Evolutionary conservation across 2,797 vertebrate species (phyloP), one percentile per base, ranked within the genome.

Genomic region (Glyptemys insculpta): DNA sequence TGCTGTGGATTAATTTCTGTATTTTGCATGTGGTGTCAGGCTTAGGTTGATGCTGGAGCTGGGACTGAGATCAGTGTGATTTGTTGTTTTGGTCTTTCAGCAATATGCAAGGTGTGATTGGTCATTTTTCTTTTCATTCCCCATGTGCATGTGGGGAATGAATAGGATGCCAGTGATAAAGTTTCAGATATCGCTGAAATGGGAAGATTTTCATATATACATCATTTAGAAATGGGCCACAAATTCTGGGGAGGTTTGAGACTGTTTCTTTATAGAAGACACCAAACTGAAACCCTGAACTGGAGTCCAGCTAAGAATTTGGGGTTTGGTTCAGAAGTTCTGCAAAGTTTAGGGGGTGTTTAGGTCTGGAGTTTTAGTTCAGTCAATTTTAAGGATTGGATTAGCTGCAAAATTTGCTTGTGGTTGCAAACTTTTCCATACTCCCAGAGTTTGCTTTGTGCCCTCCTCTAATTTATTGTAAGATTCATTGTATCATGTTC

Each of bases 401-500:
- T n/a, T 14, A 85, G 34, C 21, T 78, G 50, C 4, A 79, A 62
- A 50, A 89, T 95, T 93, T 16, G 5, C 21, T 47, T 87, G 49
- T 8, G 62, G 8, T 29, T 88, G 14, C 0, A 3, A 50, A 14
- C 10, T 92, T 84, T 95, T 41, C 37, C 53, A 52, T 79, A 85
- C n/a, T 14, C 53, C 4, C 84, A 47, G 16, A n/a, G 21, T 90
- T 44, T 95, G 16, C 89, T 21, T 54, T 80, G 80, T 12, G 2
- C 12, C 4, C 86, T 47, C 34, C 1, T 90, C 44, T 86, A 89
- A 83, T 95, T 94, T 78, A 80, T 81, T 86, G 7, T 76, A 92
- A 83, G 12, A 84, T 93, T 95, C 79, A 72, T 49, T 56, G 25
- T 83, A 68, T 56, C 57, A 23, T 76, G 10, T 85, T 96, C 82